These are phyloP conservation scores for Phylloscopus whistleri DNA, from an alignment of 2,113 vertebrate genomes.

Conservation along the genomic window DNA sequence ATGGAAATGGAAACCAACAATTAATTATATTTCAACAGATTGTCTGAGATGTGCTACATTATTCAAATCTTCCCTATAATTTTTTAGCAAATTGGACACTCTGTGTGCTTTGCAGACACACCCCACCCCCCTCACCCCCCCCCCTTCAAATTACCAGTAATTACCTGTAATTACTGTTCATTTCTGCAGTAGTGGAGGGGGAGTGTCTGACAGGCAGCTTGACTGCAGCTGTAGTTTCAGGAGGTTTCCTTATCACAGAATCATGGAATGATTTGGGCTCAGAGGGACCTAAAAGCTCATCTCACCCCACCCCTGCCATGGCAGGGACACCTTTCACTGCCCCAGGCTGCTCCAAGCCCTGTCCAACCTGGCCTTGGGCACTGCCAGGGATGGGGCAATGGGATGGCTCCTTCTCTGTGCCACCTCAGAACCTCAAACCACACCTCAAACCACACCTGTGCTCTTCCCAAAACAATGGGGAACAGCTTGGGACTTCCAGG, in stretches of 20 bases:
- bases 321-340: neutral
- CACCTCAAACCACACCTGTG: accelerated
- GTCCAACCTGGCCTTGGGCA: accelerated
- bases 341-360: neutral
- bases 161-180: neutral
- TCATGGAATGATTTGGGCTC: neutral
- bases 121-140: accelerated
- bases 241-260: neutral
- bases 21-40: neutral
- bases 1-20: neutral
- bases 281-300: neutral
- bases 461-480: neutral
- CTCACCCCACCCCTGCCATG: neutral
- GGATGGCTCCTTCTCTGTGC: neutral
- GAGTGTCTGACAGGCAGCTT: neutral
- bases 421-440: neutral
- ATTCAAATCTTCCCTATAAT: neutral
- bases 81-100: neutral
- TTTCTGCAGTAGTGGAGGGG: neutral
- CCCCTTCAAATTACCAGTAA: neutral
- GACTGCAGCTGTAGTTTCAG: neutral
- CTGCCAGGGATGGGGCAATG: neutral
- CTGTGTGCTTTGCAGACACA: neutral
- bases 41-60: neutral
- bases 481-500: neutral